Evolutionary conservation across 2,797 vertebrate species (phyloP).

Genomic region (Anguilla marmorata): DNA sequence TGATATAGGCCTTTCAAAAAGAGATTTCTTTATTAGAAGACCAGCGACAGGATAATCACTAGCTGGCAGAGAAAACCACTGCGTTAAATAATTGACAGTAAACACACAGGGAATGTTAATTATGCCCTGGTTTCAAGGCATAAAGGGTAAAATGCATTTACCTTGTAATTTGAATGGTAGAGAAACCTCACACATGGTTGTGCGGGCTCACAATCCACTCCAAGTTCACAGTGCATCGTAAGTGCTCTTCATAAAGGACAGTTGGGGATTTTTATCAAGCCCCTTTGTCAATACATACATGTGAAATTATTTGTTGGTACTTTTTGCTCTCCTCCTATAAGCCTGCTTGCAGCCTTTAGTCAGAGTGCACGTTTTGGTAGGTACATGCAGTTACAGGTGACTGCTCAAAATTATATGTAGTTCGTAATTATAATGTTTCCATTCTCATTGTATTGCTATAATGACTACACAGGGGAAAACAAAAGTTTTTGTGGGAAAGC

Average conservation of each 20-base stretch:
- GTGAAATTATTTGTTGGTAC: neutral
- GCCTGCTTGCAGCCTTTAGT: neutral
- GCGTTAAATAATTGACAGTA: constrained; percentile 72
- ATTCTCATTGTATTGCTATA: constrained; percentile 29
- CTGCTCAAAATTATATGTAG: neutral
- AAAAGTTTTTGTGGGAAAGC: constrained; percentile 23
- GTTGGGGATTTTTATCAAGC: neutral
- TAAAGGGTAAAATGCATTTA: constrained; percentile 63
- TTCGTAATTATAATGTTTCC: constrained; percentile 19
- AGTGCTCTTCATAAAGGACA: neutral
- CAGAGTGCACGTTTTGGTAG: neutral
- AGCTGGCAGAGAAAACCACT: constrained; percentile 60
- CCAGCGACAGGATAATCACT: constrained; percentile 60
- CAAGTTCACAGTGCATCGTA: constrained; percentile 30
- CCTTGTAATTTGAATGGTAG: constrained; percentile 51
- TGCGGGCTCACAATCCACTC: constrained; percentile 44
- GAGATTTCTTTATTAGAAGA: constrained; percentile 65
- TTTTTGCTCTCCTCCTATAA: neutral
- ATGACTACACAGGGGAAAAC: constrained; percentile 28
- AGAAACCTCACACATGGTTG: constrained; percentile 50
- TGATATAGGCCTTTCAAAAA: constrained; percentile 49
- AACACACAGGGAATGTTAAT: constrained; percentile 74
- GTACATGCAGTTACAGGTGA: constrained; percentile 17
- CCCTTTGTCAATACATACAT: neutral
- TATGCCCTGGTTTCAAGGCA: constrained; percentile 56